Percentiles rank a stretch among this genome's conserved stretches.
These are phyloP conservation scores for Sphaeramia orbicularis DNA, from an alignment of 2,797 vertebrate genomes.

Conservation along the genomic window DNA sequence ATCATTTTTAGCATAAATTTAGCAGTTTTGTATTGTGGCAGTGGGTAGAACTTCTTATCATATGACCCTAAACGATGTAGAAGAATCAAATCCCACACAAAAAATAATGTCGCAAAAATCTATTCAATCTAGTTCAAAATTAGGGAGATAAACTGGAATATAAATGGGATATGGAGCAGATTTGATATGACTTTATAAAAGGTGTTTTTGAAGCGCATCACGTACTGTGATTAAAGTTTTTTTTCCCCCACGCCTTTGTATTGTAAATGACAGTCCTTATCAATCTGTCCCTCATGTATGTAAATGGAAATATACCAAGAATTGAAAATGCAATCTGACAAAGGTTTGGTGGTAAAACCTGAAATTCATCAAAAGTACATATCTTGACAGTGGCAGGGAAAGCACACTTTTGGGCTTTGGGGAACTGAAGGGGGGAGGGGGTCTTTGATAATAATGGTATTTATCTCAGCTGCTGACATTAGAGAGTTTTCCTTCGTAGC, in stretches of 20 bases:
- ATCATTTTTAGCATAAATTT: no score
- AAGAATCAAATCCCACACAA: no score
- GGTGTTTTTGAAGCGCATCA: no score
- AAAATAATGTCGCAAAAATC: no score
- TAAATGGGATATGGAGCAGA: no score
- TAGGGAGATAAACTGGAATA: no score
- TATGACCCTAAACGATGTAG: no score
- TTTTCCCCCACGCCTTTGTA: not conserved
- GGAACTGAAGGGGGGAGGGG: not conserved
- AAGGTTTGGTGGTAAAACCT: slow-evolving; percentile 1
- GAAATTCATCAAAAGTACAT: slow-evolving; percentile 16
- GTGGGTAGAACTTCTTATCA: no score
- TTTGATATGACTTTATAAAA: no score
- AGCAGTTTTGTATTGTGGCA: no score
- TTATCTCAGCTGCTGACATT: slow-evolving; percentile 43
- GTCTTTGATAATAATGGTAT: slow-evolving; percentile 38
- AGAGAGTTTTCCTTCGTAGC: slow-evolving; percentile 15
- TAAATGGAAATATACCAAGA: not conserved
- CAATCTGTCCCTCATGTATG: not conserved
- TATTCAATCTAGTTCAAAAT: no score
- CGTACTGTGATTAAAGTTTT: no score
- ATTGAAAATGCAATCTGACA: not conserved
- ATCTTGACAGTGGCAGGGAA: not conserved
- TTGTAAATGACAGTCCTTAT: not conserved
- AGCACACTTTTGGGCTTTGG: slow-evolving; percentile 1